These are phyloP conservation scores for Muraenolepis orangiensis DNA, from an alignment of 2,797 vertebrate genomes.

Conservation along the genomic window DNA sequence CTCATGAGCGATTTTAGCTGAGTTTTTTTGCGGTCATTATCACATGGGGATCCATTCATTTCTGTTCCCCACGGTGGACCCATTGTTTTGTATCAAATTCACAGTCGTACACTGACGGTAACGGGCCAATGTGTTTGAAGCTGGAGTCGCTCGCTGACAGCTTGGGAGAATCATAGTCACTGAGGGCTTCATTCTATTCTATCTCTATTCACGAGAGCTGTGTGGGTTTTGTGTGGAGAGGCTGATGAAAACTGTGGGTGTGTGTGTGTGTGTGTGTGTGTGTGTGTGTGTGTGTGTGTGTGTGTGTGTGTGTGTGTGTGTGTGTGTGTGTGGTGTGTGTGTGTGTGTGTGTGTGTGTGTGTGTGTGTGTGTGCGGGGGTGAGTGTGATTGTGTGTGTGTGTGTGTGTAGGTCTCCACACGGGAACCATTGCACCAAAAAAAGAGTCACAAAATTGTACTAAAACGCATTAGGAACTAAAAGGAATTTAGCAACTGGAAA, in stretches of 20 bases:
- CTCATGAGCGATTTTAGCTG: not conserved
- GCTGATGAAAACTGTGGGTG: not conserved
- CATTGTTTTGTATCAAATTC: constrained; percentile 35
- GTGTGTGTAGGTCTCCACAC: not conserved
- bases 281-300: not conserved
- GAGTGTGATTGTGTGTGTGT: not conserved
- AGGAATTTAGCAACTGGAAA: no score
- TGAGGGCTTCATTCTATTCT: constrained; percentile 24
- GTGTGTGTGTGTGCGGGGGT: not conserved
- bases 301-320: not conserved
- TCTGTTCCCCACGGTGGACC: constrained; percentile 24
- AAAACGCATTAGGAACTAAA: no score
- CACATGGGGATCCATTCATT: constrained; percentile 19
- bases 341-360: not conserved
- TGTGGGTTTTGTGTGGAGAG: not conserved
- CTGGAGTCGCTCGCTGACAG: constrained; percentile 34
- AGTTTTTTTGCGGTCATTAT: constrained; percentile 32
- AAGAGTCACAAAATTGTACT: no score
- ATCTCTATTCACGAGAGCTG: constrained; percentile 12
- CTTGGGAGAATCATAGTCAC: constrained; percentile 35
- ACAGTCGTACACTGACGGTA: constrained; percentile 31
- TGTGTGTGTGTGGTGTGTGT: not conserved
- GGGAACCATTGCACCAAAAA: not conserved
- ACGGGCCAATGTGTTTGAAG: constrained; percentile 41
- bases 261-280: constrained; percentile 1